Percentiles rank a stretch among this genome's conserved stretches.
Conservation (phyloP, 2,888 invertebrate genomes). For the Heteromurus nitidus region DNA sequence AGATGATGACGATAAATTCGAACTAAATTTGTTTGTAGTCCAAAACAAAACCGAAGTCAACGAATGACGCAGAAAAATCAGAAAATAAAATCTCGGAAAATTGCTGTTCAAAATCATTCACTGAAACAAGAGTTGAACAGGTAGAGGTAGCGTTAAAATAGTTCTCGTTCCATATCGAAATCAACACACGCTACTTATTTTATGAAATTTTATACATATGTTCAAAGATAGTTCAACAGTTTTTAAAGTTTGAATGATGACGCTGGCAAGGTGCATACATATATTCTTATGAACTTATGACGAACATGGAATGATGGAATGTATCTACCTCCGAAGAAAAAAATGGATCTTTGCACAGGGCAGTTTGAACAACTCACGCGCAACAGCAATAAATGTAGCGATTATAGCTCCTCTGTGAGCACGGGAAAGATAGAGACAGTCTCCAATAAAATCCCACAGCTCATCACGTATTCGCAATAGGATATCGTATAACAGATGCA, state of each 20-base stretch:
- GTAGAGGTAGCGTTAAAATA: conserved; percentile 55
- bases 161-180: no score
- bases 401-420: conserved; percentile 59
- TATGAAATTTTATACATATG: no score
- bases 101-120: conserved; percentile 51
- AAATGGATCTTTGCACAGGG: conserved; percentile 42
- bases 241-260: no score
- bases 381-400: conserved; percentile 59
- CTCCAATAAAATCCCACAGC: conserved; percentile 54
- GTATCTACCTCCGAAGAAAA: conserved; percentile 26
- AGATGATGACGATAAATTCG: no score
- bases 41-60: no score
- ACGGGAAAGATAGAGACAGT: conserved; percentile 46
- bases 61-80: no score
- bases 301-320: conserved; percentile 12
- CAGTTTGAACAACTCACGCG: conserved; percentile 51
- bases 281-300: conserved; percentile 27
- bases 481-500: conserved; percentile 41
- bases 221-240: no score
- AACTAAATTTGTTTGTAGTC: no score
- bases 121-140: conserved; percentile 56
- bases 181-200: no score
- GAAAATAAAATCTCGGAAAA: conserved; percentile 57
- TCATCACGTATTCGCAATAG: conserved; percentile 57
- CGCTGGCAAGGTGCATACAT: no score